Evolutionary conservation across 2,113 vertebrate species (phyloP).

Genomic region (Thymallus thymallus): DNA sequence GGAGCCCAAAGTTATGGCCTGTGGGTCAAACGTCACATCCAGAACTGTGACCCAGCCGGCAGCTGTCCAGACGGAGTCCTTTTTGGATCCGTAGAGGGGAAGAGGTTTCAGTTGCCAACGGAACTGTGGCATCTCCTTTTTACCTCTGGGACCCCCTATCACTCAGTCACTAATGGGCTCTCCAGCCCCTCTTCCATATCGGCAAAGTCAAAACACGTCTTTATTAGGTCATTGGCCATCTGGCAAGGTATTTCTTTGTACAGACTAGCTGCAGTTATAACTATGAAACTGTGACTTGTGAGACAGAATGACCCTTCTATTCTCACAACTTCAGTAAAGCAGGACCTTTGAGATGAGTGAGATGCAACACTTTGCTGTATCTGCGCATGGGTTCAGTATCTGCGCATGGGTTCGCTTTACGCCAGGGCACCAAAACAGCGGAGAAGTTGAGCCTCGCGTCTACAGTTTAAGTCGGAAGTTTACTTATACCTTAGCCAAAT

Average conservation of each 20-base stretch:
- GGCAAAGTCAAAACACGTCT: slow-evolving; percentile 3
- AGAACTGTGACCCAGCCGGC: slow-evolving; percentile 32
- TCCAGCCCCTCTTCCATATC: background rate
- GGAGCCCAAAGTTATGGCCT: too few relatives aligned
- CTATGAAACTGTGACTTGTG: background rate
- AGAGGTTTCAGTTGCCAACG: slow-evolving; percentile 2
- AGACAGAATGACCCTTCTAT: background rate
- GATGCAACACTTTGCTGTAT: too few relatives aligned
- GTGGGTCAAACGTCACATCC: slow-evolving; percentile 51
- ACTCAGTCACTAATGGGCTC: slow-evolving; percentile 7
- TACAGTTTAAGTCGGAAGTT: too few relatives aligned
- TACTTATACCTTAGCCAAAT: too few relatives aligned
- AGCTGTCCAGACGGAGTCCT: slow-evolving; percentile 37
- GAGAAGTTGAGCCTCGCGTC: too few relatives aligned
- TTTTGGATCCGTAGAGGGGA: slow-evolving; percentile 2
- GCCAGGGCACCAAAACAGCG: too few relatives aligned
- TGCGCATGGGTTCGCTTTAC: too few relatives aligned
- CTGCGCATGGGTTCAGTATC: too few relatives aligned
- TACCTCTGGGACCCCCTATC: background rate
- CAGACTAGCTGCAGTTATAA: background rate
- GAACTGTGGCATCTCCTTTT: slow-evolving; percentile 13
- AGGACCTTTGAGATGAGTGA: too few relatives aligned
- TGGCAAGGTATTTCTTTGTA: background rate
- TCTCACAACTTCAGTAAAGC: too few relatives aligned
- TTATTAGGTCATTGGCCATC: background rate